phyloP scores from a whole-genome alignment of 1,140 invertebrate species.

The Stenopsyche tienmushanensis region DNA sequence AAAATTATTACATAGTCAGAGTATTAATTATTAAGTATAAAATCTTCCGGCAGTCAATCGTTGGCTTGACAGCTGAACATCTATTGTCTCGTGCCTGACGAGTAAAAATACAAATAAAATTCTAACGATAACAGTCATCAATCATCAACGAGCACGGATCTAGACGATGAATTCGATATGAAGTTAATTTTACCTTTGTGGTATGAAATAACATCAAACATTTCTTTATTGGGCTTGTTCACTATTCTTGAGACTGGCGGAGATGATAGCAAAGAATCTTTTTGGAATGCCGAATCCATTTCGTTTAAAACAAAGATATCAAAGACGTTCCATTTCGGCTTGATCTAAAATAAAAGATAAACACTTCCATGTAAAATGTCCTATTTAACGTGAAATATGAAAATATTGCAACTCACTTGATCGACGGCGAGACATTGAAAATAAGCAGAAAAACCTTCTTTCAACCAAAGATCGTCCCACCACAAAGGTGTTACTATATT shows the following conservation, averaged over 20 bases:
- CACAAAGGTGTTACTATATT: slow-evolving; percentile 58
- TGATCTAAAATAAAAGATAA: slow-evolving; percentile 44
- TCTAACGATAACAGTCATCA: too few relatives aligned
- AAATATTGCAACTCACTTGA: slow-evolving; percentile 49
- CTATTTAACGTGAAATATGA: background rate
- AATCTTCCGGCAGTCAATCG: slow-evolving; percentile 53
- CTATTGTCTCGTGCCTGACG: too few relatives aligned
- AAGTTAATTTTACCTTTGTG: slow-evolving; percentile 64
- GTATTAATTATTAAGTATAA: too few relatives aligned
- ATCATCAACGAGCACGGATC: too few relatives aligned
- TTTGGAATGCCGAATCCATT: slow-evolving; percentile 60
- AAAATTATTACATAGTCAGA: too few relatives aligned
- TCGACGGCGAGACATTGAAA: slow-evolving; percentile 69
- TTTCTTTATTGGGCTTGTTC: slow-evolving; percentile 65
- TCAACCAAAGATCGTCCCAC: slow-evolving; percentile 71
- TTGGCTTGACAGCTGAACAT: slow-evolving; percentile 61
- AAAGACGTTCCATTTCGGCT: slow-evolving; percentile 65
- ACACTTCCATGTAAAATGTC: background rate
- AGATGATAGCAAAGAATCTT: slow-evolving; percentile 68
- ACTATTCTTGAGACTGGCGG: slow-evolving; percentile 66
- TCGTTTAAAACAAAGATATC: slow-evolving; percentile 72
- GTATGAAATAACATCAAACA: slow-evolving; percentile 79
- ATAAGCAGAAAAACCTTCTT: slow-evolving; percentile 81
- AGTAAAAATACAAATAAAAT: slow-evolving; percentile 51
- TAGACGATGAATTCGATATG: slow-evolving; percentile 41